Conservation (phyloP, 2,797 vertebrate genomes). For the Sebastes oblongus region DNA sequence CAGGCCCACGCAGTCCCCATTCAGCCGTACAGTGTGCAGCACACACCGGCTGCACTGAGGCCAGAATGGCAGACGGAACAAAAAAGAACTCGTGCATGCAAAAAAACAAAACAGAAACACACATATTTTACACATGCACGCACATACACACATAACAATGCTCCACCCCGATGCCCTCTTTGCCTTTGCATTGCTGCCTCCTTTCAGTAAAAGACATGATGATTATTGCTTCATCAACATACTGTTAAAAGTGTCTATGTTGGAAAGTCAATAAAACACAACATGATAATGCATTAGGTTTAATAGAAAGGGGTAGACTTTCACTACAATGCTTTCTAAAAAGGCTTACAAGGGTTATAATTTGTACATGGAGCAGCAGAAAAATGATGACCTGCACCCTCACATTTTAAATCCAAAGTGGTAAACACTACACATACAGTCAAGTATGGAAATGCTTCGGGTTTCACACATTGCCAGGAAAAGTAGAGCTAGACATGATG, state of each 20-base stretch:
- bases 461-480: too few relatives aligned
- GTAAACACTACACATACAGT: too few relatives aligned
- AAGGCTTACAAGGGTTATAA: background rate
- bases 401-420: too few relatives aligned
- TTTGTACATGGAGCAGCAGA: background rate
- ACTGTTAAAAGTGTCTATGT: background rate
- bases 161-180: background rate
- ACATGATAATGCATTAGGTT: background rate
- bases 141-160: background rate
- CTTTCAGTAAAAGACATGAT: constrained; percentile 35
- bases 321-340: background rate
- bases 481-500: too few relatives aligned
- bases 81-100: constrained; percentile 49
- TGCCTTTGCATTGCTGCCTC: constrained; percentile 38
- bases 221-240: constrained; percentile 24
- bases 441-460: too few relatives aligned
- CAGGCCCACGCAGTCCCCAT: constrained; percentile 83
- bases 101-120: background rate
- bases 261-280: background rate
- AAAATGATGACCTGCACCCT: background rate
- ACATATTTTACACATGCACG: background rate
- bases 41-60: constrained; percentile 57
- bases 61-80: constrained; percentile 67
- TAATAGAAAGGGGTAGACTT: background rate
- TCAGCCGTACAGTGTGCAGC: constrained; percentile 74